Conservation (phyloP, 1,140 invertebrate species). For the Drosophila chauvacae region DNA sequence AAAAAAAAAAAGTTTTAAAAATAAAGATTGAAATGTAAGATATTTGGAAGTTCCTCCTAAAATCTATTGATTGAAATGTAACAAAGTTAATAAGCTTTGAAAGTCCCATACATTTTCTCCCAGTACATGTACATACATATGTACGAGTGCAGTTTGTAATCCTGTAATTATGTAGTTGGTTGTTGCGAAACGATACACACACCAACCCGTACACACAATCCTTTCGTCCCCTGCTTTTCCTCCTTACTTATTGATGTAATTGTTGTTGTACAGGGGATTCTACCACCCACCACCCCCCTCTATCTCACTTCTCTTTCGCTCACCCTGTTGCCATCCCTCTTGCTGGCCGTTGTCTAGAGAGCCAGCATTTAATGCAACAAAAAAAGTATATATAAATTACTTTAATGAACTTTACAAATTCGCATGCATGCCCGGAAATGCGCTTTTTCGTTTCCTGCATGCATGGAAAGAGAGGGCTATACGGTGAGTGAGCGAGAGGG, state of each 20-base stretch:
- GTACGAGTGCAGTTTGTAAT: slow-evolving; percentile 74
- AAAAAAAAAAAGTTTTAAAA: no score
- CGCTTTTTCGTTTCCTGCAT: slow-evolving; percentile 75
- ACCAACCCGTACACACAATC: slow-evolving; percentile 17
- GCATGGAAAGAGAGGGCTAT: slow-evolving; percentile 5
- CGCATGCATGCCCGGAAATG: slow-evolving; percentile 78
- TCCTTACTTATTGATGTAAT: slow-evolving; percentile 77
- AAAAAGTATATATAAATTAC: slow-evolving; percentile 79
- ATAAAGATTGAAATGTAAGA: background rate
- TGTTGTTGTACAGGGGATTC: slow-evolving; percentile 55
- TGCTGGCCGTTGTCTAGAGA: slow-evolving; percentile 50
- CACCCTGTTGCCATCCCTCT: slow-evolving; percentile 17
- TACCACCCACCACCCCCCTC: background rate
- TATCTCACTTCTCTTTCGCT: background rate
- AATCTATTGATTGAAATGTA: no score
- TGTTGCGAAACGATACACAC: slow-evolving; percentile 52
- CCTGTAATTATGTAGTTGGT: slow-evolving; percentile 79
- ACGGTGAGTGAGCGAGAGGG: background rate
- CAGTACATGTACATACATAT: slow-evolving; percentile 16
- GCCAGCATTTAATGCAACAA: slow-evolving; percentile 71
- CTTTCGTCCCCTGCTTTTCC: background rate
- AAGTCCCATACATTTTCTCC: background rate
- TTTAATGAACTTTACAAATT: slow-evolving; percentile 83
- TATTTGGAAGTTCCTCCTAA: no score
- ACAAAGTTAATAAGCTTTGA: background rate